Evolutionary conservation across 2,113 vertebrate genomes (phyloP), one percentile per base, ranked within the genome.

Genomic region (Lagopus leucura): DNA sequence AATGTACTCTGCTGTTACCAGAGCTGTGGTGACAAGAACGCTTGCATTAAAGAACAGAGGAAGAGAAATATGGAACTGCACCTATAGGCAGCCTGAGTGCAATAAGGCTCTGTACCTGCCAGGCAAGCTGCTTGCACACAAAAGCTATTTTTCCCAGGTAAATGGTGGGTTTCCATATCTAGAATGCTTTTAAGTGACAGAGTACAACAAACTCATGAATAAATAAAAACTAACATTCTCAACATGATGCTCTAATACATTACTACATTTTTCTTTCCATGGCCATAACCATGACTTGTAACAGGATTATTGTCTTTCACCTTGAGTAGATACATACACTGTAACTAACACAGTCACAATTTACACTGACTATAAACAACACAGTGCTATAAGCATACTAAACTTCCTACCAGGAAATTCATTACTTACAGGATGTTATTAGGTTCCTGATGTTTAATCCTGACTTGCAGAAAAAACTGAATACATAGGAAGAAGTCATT

Each of bases 41-140:
- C 48, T 11, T 75, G 30, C 82, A 82, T 65, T 47, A 90, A 90
- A 42, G 19, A 40, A 6, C 20, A 18, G 8, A 80, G 25, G 10
- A n/a, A 80, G 28, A 18, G 75, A 92, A 76, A 64, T 9, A 54
- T 42, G 30, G 27, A 72, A n/a, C 11, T 40, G 15, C 17, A 67
- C 43, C 40, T 42, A 19, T 1, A 10, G 11, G 38, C 40, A 78
- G 45, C 9, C 20, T 48, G 69, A 63, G 3, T 10, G 11, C 58
- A 58, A 19, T 32, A 79, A 72, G 22, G 28, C 32, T 67, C 85
- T 3, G 0, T 9, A 36, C 36, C 30, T 40, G 25, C 24, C 67
- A n/a, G 48, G 67, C 30, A 43, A 0, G 3, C 20, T 55, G 36
- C 64, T 27, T 22, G 36, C 1, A 1, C 30, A 22, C 6, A 45